Percentiles rank a stretch among this genome's conserved stretches.
Conservation (phyloP, 2,888 invertebrate genomes). For the Cantharis nigra region DNA sequence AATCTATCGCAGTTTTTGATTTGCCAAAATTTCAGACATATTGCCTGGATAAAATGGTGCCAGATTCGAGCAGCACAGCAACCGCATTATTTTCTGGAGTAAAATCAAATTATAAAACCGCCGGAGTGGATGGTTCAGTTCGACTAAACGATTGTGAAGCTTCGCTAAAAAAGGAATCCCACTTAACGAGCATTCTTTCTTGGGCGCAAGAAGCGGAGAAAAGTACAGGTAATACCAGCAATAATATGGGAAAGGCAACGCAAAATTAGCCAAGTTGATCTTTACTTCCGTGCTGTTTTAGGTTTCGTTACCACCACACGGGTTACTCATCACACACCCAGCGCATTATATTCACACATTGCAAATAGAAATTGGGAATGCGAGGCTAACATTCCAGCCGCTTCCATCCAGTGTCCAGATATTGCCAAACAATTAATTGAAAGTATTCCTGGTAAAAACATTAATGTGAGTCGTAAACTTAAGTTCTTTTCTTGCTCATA, state of each 20-base stretch:
- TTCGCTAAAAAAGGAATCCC: slow-evolving; percentile 61
- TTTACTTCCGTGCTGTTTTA: slow-evolving; percentile 33
- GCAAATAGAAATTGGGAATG: slow-evolving; percentile 83
- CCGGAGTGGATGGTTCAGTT: slow-evolving; percentile 77
- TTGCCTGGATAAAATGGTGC: slow-evolving; percentile 82
- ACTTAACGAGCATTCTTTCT: slow-evolving; percentile 67
- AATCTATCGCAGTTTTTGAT: background rate
- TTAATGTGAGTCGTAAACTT: slow-evolving; percentile 62
- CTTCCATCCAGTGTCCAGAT: slow-evolving; percentile 70
- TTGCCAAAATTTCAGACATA: slow-evolving; percentile 70
- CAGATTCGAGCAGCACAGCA: slow-evolving; percentile 88
- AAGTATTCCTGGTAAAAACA: slow-evolving; percentile 74
- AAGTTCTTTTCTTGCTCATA: background rate
- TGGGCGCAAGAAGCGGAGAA: slow-evolving; percentile 78
- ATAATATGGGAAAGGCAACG: too few relatives aligned
- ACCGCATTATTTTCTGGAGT: slow-evolving; percentile 85
- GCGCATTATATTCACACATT: slow-evolving; percentile 77
- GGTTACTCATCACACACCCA: slow-evolving; percentile 88
- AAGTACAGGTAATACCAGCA: slow-evolving; percentile 61
- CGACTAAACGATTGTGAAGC: slow-evolving; percentile 66
- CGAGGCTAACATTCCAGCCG: slow-evolving; percentile 67
- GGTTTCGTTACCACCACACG: slow-evolving; percentile 87
- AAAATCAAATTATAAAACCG: slow-evolving; percentile 78
- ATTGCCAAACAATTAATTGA: slow-evolving; percentile 83
- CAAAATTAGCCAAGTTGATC: too few relatives aligned